phyloP scores from a whole-genome alignment of 23 tunicate species.

The Styela clava region DNA sequence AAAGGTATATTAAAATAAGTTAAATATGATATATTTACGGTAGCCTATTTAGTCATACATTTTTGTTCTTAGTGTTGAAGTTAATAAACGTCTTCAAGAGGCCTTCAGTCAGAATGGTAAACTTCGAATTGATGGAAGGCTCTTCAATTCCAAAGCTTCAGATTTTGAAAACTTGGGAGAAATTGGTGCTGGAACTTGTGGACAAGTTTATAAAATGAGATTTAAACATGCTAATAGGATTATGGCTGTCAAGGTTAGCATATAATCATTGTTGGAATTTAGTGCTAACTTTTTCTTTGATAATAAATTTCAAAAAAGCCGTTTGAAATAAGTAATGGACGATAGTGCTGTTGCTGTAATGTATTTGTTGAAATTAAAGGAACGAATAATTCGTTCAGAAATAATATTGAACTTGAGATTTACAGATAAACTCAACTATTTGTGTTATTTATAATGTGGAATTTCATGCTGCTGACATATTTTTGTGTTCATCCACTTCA shows the following conservation, averaged over 20 bases:
- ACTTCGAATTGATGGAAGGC: slow-evolving; percentile 45
- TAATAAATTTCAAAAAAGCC: neutral
- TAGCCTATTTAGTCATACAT: too few species aligned
- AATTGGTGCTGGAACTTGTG: slow-evolving; percentile 94
- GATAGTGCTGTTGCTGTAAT: too few species aligned
- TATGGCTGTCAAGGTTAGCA: slow-evolving; percentile 85
- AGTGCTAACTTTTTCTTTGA: neutral
- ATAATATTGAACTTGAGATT: too few species aligned
- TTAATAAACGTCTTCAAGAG: slow-evolving; percentile 65
- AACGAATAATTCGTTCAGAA: too few species aligned
- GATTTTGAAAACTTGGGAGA: slow-evolving; percentile 83
- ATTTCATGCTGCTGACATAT: too few species aligned
- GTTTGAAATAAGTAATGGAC: too few species aligned
- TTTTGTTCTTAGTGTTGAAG: slow-evolving; percentile 2
- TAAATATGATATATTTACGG: too few species aligned
- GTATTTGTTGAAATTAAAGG: too few species aligned
- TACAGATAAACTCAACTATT: too few species aligned
- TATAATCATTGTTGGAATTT: neutral
- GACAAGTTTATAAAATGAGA: slow-evolving; percentile 88
- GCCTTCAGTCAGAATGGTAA: slow-evolving; percentile 68
- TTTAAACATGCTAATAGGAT: slow-evolving; percentile 51
- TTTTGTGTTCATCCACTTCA: too few species aligned
- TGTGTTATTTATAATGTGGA: too few species aligned
- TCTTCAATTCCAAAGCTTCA: slow-evolving; percentile 23
- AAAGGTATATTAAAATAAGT: too few species aligned